Conservation (phyloP, 1,140 invertebrate species). For the Wiebesia pumilae region DNA sequence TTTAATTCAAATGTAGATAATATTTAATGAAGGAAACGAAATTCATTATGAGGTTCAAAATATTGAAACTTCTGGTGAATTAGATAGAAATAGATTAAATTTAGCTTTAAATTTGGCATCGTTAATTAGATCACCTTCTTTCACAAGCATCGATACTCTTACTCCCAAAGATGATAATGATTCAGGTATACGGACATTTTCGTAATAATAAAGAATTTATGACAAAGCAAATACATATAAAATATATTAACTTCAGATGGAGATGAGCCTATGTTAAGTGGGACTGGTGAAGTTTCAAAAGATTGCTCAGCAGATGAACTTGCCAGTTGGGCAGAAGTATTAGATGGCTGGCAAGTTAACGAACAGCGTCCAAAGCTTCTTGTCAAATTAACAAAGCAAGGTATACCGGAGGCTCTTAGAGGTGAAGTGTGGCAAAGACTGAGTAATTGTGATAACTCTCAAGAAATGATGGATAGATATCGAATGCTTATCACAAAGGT, state of each 20-base stretch:
- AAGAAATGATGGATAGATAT: slow-evolving; percentile 93
- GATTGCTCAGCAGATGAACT: slow-evolving; percentile 95
- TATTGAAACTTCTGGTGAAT: slow-evolving; percentile 89
- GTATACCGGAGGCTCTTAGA: slow-evolving; percentile 95
- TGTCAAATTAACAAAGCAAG: slow-evolving; percentile 85
- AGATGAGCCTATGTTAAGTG: slow-evolving; percentile 96
- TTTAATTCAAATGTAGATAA: slow-evolving; percentile 63
- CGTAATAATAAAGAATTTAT: slow-evolving; percentile 21
- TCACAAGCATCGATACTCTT: slow-evolving; percentile 83
- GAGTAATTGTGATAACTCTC: slow-evolving; percentile 88
- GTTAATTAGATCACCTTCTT: slow-evolving; percentile 83
- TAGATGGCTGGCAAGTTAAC: slow-evolving; percentile 87
- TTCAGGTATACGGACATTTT: slow-evolving; percentile 78
- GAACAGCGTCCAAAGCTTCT: slow-evolving; percentile 87
- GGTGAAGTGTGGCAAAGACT: slow-evolving; percentile 98
- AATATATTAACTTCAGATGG: slow-evolving; percentile 6
- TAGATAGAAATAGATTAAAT: slow-evolving; percentile 85
- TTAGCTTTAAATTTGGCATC: slow-evolving; percentile 83
- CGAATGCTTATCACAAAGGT: slow-evolving; percentile 93
- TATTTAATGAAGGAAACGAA: slow-evolving; percentile 77
- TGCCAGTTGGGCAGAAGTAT: slow-evolving; percentile 92
- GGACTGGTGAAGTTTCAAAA: slow-evolving; percentile 96
- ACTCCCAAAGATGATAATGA: slow-evolving; percentile 86
- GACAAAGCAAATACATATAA: not conserved
- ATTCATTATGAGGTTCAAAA: slow-evolving; percentile 86